A percentile compares a stretch with the other conserved stretches of the same genome.
These are phyloP conservation scores for Ctenochaetus hawaiiensis DNA, from an alignment of 2,797 vertebrate species.

Conservation along the genomic window DNA sequence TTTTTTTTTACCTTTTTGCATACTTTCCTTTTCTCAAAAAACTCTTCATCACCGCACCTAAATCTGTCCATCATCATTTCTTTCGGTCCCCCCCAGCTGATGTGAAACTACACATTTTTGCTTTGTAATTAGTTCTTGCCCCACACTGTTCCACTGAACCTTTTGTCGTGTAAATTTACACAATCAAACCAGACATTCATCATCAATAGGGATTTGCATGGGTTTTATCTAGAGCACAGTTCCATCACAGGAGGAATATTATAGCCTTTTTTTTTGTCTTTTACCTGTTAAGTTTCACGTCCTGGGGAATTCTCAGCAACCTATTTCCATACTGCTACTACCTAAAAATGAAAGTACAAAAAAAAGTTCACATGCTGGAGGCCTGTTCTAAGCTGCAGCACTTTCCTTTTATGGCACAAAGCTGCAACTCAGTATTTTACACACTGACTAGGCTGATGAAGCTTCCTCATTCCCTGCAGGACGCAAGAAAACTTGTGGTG, in stretches of 20 bases:
- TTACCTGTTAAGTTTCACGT: constrained; percentile 49
- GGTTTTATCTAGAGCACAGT: not conserved
- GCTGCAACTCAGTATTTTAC: constrained; percentile 4
- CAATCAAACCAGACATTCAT: constrained; percentile 13
- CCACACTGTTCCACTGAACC: not conserved
- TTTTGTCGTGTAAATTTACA: not conserved
- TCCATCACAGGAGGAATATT: constrained; percentile 44
- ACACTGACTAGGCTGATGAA: not conserved
- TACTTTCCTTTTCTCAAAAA: not conserved
- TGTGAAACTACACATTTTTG: not conserved
- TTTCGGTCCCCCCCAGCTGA: not conserved
- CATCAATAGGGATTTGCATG: not conserved
- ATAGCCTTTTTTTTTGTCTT: constrained; percentile 23
- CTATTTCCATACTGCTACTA: constrained; percentile 71
- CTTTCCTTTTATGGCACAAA: constrained; percentile 39
- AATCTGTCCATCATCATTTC: not conserved
- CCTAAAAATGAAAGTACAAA: constrained; percentile 68
- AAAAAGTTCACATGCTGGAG: constrained; percentile 34
- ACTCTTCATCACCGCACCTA: not conserved
- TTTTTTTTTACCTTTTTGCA: not conserved
- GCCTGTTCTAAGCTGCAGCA: constrained; percentile 28
- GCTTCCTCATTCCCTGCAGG: constrained; percentile 1
- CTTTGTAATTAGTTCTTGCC: not conserved
- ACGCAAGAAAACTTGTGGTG: not conserved
- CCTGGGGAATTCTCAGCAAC: constrained; percentile 75